These are phyloP conservation scores for Lordiphosa collinella DNA, from an alignment of 1,140 invertebrate genomes.

Conservation along the genomic window DNA sequence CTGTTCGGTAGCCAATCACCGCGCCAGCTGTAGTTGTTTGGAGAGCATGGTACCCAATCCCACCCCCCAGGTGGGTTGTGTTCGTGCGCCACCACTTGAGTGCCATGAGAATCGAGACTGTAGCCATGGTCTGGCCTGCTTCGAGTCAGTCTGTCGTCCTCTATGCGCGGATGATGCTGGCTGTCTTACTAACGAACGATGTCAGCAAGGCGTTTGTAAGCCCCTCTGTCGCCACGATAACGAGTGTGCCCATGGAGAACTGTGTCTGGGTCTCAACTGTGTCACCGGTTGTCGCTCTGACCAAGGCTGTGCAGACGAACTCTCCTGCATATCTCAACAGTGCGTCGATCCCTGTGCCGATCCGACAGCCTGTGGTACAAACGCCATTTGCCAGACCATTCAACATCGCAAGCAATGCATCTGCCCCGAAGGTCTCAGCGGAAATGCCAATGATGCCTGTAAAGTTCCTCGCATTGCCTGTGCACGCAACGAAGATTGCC, in stretches of 20 bases:
- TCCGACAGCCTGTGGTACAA: conserved; percentile 90
- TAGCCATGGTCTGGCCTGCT: conserved; percentile 84
- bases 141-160: conserved; percentile 86
- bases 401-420: conserved; percentile 87
- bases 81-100: conserved; percentile 85
- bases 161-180: conserved; percentile 87
- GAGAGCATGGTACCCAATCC: conserved; percentile 90
- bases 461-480: conserved; percentile 85
- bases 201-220: conserved; percentile 85
- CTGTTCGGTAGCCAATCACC: conserved; percentile 89
- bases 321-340: conserved; percentile 87
- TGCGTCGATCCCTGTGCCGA: conserved; percentile 88
- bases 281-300: conserved; percentile 90
- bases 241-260: conserved; percentile 90
- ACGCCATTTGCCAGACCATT: conserved; percentile 86
- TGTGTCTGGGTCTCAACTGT: conserved; percentile 90
- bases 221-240: conserved; percentile 87
- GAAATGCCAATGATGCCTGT: conserved; percentile 88
- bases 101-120: conserved; percentile 89
- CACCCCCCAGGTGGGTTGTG: conserved; percentile 89
- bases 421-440: conserved; percentile 86
- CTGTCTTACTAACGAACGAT: conserved; percentile 91
- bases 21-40: conserved; percentile 89
- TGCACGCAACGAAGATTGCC: conserved; percentile 84
- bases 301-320: conserved; percentile 85